A percentile compares a stretch with the other conserved stretches of the same genome.
phyloP scores from a whole-genome alignment of 92 coral and sea anemone species.

The Zoanthus sansibaricus region DNA sequence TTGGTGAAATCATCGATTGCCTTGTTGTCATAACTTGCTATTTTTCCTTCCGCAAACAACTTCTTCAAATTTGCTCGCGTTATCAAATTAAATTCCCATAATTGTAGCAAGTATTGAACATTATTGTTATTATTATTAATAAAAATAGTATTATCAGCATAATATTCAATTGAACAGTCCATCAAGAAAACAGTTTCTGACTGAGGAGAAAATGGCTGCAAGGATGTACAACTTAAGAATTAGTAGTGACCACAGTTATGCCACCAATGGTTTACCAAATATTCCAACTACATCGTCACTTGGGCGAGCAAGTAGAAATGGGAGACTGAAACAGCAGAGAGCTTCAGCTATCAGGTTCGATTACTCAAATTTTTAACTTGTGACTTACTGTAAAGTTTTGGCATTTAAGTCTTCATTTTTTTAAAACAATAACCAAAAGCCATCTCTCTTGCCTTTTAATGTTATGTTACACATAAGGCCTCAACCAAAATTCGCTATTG shows the following conservation, averaged over 20 bases:
- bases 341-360: conserved; percentile 8
- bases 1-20: conserved; percentile 27
- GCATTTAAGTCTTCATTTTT: not conserved
- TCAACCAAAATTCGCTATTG: too few relatives aligned
- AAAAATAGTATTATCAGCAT: not conserved
- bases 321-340: conserved; percentile 8
- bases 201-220: conserved; percentile 98
- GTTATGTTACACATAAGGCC: too few relatives aligned
- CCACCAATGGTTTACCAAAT: conserved; percentile 59
- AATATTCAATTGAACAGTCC: conserved; percentile 35
- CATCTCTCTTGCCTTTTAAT: too few relatives aligned
- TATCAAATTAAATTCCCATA: too few relatives aligned
- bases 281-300: not conserved
- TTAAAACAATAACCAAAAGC: not conserved
- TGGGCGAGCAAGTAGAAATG: conserved; percentile 15
- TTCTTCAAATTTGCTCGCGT: conserved; percentile 49
- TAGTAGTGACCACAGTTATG: conserved; percentile 83
- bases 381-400: not conserved
- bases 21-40: conserved; percentile 35
- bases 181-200: conserved; percentile 77
- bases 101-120: too few relatives aligned
- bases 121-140: too few relatives aligned
- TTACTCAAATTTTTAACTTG: not conserved
- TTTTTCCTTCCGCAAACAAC: conserved; percentile 43
- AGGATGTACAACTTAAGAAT: conserved; percentile 92